Conservation (phyloP, 2,888 invertebrate genomes). For the Heteropelma amictum region DNA sequence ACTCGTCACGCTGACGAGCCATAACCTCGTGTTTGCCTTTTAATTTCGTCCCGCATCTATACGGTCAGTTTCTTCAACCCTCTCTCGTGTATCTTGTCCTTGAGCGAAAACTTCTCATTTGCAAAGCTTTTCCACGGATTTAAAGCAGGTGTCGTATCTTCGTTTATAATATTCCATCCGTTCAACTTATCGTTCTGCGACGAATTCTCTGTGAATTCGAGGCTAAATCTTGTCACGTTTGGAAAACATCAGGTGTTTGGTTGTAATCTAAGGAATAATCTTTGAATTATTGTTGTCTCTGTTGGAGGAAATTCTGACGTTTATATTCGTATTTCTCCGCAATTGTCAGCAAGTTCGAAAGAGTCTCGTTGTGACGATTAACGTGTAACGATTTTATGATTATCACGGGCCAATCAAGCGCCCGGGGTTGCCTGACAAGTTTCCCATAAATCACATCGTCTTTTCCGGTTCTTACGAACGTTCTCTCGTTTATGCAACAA, state of each 20-base stretch:
- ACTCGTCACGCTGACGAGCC: slow-evolving; percentile 23
- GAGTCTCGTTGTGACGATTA: too few species aligned
- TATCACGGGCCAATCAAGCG: not conserved
- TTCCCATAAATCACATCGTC: slow-evolving; percentile 3
- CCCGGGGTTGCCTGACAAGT: not conserved
- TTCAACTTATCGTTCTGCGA: too few species aligned
- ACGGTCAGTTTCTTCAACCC: slow-evolving; percentile 7
- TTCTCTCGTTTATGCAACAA: slow-evolving; percentile 9
- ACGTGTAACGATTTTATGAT: not conserved
- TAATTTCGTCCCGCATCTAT: slow-evolving; percentile 17
- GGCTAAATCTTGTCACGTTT: too few species aligned
- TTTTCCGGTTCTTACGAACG: not conserved
- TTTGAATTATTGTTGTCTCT: too few species aligned
- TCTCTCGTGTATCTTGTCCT: slow-evolving; percentile 13
- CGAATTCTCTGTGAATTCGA: too few species aligned
- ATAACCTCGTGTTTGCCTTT: slow-evolving; percentile 16
- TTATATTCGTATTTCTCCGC: too few species aligned
- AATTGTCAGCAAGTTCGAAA: too few species aligned
- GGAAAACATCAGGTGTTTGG: too few species aligned
- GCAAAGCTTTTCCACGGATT: not conserved
- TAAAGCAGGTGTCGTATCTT: not conserved
- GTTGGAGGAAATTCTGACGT: too few species aligned
- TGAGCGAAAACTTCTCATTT: not conserved
- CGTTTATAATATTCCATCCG: not conserved
- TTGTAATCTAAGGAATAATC: too few species aligned